Base-by-base conservation (phyloP, 1,140 invertebrate genomes). In the Meloidogyne floridensis region DNA sequence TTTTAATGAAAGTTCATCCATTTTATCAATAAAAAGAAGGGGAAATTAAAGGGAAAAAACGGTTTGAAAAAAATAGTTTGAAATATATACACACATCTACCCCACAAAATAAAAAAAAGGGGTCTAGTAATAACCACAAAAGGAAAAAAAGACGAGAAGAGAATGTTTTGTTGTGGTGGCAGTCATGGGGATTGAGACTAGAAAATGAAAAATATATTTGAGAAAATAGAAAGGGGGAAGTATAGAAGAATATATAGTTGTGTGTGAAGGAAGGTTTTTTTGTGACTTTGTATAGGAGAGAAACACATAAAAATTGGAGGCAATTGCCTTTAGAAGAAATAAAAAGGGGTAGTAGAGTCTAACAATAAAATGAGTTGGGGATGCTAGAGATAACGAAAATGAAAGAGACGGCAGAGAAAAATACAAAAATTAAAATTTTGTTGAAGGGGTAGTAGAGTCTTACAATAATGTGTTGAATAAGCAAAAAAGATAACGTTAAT, bases 321-420 rank as follows among this genome's bases (percentile, higher is more conserved):
- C 80, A 81, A 81, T 71, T 70, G 72, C 47, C 56, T 75, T 81
- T 81, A 59, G 80, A 51, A 74, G 72, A 42, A 42, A 69, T 53
- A 65, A 20, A 47, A 65, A 42, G 59, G 70, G 56, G 2, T 13
- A 18, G 43, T 65, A n/a, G 59, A 65, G 59, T 65, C 59, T 65
- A 15, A 6, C 15, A n/a, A 65, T n/a, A 7, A n/a, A n/a, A n/a
- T 47, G 69, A 13, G 6, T 15, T 4, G 47, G 18, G 20, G 20
- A 20, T 6, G 65, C 7, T 13, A 18, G 11, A 73, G 15, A 43
- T 7, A 20, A 43, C 8, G 11, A 20, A 53, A 6, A 32, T 13
- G 6, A 13, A 53, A 80, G 32, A 13, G 7, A 42, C 18, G 32
- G 81, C 15, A 78, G 75, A 77, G 5, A 51, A 20, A 80, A 18